Evolutionary conservation across 2,113 vertebrate genomes (phyloP).

Genomic region (Zosterops borbonicus): DNA sequence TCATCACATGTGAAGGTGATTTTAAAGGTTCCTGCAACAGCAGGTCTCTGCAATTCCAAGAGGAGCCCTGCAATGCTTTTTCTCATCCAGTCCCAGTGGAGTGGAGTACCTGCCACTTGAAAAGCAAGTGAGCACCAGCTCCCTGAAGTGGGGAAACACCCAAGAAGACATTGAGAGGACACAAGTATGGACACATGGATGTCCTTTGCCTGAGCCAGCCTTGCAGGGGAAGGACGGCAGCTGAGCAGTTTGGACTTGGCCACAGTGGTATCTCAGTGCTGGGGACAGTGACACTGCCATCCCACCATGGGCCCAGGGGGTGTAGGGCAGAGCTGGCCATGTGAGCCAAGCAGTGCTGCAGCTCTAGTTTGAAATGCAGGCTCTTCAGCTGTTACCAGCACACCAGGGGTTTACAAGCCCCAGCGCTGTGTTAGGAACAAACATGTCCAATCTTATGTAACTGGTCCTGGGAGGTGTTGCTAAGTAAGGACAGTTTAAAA

Average conservation of each 20-base stretch:
- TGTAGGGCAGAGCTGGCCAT: not conserved
- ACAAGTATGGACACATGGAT: fast-evolving
- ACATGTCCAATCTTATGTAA: not conserved
- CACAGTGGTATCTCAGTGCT: fast-evolving
- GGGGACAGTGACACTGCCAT: fast-evolving
- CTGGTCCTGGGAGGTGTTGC: not conserved
- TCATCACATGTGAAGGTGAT: not conserved
- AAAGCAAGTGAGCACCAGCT: not conserved
- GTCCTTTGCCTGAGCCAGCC: not conserved
- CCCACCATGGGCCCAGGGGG: not conserved
- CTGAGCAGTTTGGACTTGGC: not conserved
- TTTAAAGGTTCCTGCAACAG: not conserved
- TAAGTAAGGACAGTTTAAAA: not conserved
- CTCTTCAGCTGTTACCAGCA: not conserved
- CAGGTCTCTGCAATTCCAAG: not conserved
- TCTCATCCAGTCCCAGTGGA: not conserved
- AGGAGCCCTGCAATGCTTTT: not conserved
- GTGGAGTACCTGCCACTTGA: not conserved
- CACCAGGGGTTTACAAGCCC: not conserved
- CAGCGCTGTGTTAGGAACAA: not conserved
- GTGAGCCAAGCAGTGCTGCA: not conserved
- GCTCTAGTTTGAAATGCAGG: not conserved
- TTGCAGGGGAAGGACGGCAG: fast-evolving
- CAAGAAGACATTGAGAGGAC: not conserved
- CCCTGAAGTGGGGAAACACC: not conserved